These are phyloP conservation scores for Spea bombifrons DNA, from an alignment of 2,113 vertebrate species.

Conservation along the genomic window DNA sequence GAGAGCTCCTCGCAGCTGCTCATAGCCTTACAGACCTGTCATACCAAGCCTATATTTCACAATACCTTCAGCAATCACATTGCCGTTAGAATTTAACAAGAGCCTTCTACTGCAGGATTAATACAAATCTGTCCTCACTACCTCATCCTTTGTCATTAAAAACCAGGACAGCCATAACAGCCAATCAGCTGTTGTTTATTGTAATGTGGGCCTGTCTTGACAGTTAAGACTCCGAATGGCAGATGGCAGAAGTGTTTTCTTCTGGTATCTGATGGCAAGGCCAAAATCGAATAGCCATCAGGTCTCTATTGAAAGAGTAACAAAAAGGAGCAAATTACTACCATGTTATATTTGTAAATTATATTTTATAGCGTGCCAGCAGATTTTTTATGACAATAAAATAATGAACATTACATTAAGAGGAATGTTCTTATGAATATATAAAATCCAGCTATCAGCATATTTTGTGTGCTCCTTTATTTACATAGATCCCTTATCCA, in stretches of 20 bases:
- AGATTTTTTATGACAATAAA: too few relatives aligned
- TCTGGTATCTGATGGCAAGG: conserved; percentile 46
- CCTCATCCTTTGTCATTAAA: conserved; percentile 46
- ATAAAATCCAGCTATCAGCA: too few relatives aligned
- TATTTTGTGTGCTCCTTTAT: too few relatives aligned
- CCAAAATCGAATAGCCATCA: conserved; percentile 38
- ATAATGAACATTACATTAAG: too few relatives aligned
- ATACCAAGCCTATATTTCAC: conserved; percentile 2
- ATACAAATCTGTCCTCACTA: conserved; percentile 28
- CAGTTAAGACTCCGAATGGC: conserved; percentile 45
- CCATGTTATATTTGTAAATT: too few relatives aligned
- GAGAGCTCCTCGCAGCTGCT: conserved; percentile 9
- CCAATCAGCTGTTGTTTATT: conserved; percentile 32
- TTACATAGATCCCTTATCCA: too few relatives aligned
- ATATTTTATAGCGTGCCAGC: too few relatives aligned
- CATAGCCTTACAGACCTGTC: not conserved
- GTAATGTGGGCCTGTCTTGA: conserved; percentile 28
- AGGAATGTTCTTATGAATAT: too few relatives aligned
- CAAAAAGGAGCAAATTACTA: not conserved
- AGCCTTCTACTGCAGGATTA: conserved; percentile 45
- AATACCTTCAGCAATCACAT: conserved; percentile 36
- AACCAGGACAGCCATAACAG: conserved; percentile 35
- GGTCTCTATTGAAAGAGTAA: conserved; percentile 17
- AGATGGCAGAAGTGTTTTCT: conserved; percentile 48
- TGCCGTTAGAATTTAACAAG: conserved; percentile 37